A percentile compares a stretch with the other conserved stretches of the same genome.
These are phyloP conservation scores for Mythimna ferrago DNA, from an alignment of 2,888 invertebrate genomes.

Conservation along the genomic window DNA sequence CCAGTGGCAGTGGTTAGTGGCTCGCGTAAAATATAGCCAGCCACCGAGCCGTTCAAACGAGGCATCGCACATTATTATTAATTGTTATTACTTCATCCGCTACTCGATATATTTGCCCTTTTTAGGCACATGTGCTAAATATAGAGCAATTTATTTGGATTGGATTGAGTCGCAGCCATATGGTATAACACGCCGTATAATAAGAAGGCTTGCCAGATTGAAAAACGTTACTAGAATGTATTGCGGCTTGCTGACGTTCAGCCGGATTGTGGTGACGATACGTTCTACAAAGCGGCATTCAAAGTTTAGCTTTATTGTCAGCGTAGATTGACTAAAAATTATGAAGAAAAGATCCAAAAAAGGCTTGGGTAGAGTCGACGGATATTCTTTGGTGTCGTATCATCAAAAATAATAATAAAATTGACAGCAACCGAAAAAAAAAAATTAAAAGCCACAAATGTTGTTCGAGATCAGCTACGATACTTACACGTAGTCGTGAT, in stretches of 20 bases:
- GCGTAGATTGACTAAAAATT: too few relatives aligned
- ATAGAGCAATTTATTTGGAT: not conserved
- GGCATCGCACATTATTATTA: constrained; percentile 53
- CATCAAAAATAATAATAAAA: not conserved
- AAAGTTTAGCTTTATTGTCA: too few relatives aligned
- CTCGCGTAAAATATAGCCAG: constrained; percentile 51
- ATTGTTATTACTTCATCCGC: constrained; percentile 38
- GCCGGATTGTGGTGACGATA: too few relatives aligned
- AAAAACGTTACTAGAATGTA: too few relatives aligned
- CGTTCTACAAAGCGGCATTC: too few relatives aligned
- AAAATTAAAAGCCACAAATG: not conserved
- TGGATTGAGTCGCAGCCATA: not conserved
- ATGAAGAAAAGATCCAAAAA: too few relatives aligned
- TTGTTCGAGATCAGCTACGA: not conserved
- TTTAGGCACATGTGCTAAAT: constrained; percentile 15
- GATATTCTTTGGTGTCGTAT: not conserved
- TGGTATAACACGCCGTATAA: too few relatives aligned
- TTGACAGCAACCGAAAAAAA: not conserved
- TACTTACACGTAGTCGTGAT: constrained; percentile 75
- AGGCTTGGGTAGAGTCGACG: too few relatives aligned
- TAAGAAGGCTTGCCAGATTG: too few relatives aligned
- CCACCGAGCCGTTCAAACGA: constrained; percentile 38
- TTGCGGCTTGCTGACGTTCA: too few relatives aligned
- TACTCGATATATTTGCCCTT: constrained; percentile 19
- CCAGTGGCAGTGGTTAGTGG: constrained; percentile 51